Evolutionary conservation across 2,797 vertebrate species (phyloP), one percentile per base, ranked within the genome.

Genomic region (Coracias cyanogaster): DNA sequence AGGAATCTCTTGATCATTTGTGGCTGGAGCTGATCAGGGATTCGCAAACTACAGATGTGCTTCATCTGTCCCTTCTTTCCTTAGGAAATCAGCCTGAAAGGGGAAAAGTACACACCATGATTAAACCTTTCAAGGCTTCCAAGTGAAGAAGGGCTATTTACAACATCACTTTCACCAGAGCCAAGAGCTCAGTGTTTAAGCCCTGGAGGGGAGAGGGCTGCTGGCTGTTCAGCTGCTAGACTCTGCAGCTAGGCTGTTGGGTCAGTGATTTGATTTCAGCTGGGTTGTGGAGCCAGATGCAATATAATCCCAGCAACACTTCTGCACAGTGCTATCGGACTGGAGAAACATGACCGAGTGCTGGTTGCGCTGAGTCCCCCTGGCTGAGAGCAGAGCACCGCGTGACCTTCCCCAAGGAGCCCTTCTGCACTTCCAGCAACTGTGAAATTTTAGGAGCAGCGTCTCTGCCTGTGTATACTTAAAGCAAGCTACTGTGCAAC

Each of bases 211-310:
- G 31, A 88, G 69, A 86, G 64, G 35, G 22, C 54, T 94, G 82
- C 46, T 82, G 87, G 58, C 65, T 85, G 26, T 74, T 86, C 89
- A 84, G 76, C 89, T 95, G 90, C 55, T 71, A 46, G 60, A 69
- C 29, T 83, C 65, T 35, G 62, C 45, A 46, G 65, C 37, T 54
- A 78, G 20, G 52, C 54, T 67, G 3, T 90, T 83, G 73, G 65
- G 66, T 79, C 87, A 93, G 91, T 1, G 0, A 35, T 94, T 95
- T 82, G 28, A 77, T 96, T 94, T 94, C 80, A 86, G 77, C 54
- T 13, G 41, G 16, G 28, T 60, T 77, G 73, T 60, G 55, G 79
- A 64, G 74, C 58, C 92, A 95, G 92, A 81, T 90, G 94, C 65
- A 86, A 37, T 58, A 61, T 88, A 86, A 81, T 83, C 72, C 35